Evolutionary conservation across 2,113 vertebrate genomes (phyloP).

Genomic region (Seriola aureovittata): DNA sequence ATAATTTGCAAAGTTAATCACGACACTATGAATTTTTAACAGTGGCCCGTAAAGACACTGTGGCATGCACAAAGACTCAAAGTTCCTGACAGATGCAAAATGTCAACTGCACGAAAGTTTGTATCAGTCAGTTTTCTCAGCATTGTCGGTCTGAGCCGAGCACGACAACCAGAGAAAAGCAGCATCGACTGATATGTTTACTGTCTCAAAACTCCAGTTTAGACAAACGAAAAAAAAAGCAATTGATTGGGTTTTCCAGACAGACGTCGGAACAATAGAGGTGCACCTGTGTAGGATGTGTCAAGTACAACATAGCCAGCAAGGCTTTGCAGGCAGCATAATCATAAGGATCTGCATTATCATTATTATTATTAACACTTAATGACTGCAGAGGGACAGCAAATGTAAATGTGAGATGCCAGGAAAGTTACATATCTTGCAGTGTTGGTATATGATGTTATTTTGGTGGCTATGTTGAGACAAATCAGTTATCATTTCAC

Average conservation of each 20-base stretch:
- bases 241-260: slow-evolving; percentile 19
- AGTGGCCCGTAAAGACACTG: slow-evolving; percentile 7
- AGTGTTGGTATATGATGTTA: background rate
- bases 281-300: background rate
- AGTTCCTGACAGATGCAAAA: background rate
- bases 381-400: background rate
- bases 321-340: background rate
- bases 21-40: slow-evolving; percentile 5
- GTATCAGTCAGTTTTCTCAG: slow-evolving; percentile 21
- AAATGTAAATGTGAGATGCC: background rate
- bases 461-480: background rate
- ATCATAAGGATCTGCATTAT: background rate
- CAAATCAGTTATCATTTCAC: slow-evolving; percentile 3
- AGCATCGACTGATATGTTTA: slow-evolving; percentile 10
- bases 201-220: slow-evolving; percentile 15
- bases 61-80: slow-evolving; percentile 11
- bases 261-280: background rate
- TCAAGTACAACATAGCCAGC: background rate
- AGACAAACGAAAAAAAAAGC: slow-evolving; percentile 31
- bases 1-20: slow-evolving; percentile 11
- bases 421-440: background rate
- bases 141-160: background rate
- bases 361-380: background rate
- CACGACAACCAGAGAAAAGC: background rate
- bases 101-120: slow-evolving; percentile 6